A percentile compares a stretch with the other conserved stretches of the same genome.
These are phyloP conservation scores for Coregonus sp. DNA, from an alignment of 2,797 vertebrate species.

Conservation along the genomic window DNA sequence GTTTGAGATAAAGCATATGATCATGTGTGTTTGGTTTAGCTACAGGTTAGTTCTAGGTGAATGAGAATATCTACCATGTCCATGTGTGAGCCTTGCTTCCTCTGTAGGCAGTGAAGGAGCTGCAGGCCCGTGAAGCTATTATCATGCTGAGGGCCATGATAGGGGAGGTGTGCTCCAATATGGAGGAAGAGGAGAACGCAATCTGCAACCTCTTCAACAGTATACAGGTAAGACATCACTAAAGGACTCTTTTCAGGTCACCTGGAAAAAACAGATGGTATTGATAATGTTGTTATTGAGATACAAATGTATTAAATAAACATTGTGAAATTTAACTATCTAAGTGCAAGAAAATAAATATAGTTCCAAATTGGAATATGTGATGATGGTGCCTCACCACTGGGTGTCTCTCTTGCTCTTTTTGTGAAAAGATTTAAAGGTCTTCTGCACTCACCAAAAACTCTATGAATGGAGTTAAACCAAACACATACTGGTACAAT, in stretches of 20 bases:
- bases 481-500: slow-evolving; percentile 22
- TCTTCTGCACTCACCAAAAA: slow-evolving; percentile 9
- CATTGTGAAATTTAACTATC: neutral
- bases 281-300: neutral
- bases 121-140: slow-evolving; percentile 85
- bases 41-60: neutral
- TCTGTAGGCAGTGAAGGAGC: slow-evolving; percentile 69
- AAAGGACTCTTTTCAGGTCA: neutral
- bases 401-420: slow-evolving; percentile 63
- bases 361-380: too few relatives aligned
- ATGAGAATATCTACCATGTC: neutral
- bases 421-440: slow-evolving; percentile 17
- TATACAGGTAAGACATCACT: slow-evolving; percentile 68
- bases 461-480: slow-evolving; percentile 11
- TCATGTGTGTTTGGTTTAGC: neutral
- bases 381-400: slow-evolving; percentile 47
- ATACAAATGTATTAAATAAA: neutral
- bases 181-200: slow-evolving; percentile 86
- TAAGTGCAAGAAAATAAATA: too few relatives aligned
- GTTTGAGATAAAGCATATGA: too few relatives aligned
- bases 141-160: slow-evolving; percentile 89
- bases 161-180: slow-evolving; percentile 88
- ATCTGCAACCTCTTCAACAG: slow-evolving; percentile 88
- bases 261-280: neutral
- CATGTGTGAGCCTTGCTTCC: neutral